Evolutionary conservation across 1,140 invertebrate species (phyloP).

Genomic region (Panagrolaimus sp.): DNA sequence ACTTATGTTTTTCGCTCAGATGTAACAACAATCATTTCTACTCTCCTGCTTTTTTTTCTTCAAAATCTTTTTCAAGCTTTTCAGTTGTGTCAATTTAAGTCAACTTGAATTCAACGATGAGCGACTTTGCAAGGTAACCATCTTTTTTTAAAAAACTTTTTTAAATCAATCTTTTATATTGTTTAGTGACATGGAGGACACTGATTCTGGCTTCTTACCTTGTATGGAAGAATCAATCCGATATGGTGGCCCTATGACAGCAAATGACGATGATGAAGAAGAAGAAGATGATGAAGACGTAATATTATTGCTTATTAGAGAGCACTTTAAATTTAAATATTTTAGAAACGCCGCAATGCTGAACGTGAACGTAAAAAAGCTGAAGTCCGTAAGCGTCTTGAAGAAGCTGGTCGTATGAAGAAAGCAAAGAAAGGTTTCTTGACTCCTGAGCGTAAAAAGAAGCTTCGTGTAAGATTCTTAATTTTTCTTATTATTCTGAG

Average conservation of each 20-base stretch:
- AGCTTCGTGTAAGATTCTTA: slow-evolving; percentile 65
- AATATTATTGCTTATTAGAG: neutral
- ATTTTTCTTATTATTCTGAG: too few relatives aligned
- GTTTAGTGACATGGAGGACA: neutral
- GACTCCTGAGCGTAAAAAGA: slow-evolving; percentile 48
- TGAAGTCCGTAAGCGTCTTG: slow-evolving; percentile 46
- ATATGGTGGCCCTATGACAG: slow-evolving; percentile 10
- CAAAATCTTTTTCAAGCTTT: too few relatives aligned
- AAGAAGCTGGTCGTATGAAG: slow-evolving; percentile 39
- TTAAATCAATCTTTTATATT: neutral
- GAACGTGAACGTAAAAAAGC: slow-evolving; percentile 44
- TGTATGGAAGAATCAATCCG: slow-evolving; percentile 29
- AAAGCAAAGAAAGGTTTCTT: slow-evolving; percentile 50
- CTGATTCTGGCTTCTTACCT: neutral
- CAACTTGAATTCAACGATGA: neutral
- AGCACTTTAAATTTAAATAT: neutral
- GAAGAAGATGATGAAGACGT: slow-evolving; percentile 19
- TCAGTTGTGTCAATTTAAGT: too few relatives aligned
- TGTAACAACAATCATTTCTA: too few relatives aligned
- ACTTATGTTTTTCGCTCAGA: too few relatives aligned
- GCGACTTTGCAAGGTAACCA: slow-evolving; percentile 1
- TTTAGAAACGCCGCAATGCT: slow-evolving; percentile 34
- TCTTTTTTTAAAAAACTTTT: neutral
- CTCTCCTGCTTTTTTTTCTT: too few relatives aligned
- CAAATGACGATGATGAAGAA: slow-evolving; percentile 8